Conservation (phyloP, 2,113 vertebrate genomes). For the Serilophus lunatus region DNA sequence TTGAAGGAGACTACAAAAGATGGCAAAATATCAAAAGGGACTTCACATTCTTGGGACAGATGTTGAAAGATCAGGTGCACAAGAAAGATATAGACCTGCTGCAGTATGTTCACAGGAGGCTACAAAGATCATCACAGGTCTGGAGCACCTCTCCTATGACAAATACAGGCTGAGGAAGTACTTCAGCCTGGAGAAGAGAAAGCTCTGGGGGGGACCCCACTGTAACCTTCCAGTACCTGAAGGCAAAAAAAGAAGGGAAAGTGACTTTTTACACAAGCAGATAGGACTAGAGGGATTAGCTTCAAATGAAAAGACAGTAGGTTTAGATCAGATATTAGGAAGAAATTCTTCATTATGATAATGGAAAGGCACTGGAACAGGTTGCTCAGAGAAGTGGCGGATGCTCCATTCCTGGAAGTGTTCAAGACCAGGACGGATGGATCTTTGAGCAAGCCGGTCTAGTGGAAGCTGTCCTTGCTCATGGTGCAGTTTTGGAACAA, state of each 20-base stretch:
- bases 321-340: background rate
- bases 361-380: background rate
- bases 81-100: background rate
- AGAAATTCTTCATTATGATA: background rate
- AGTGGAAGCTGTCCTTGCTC: background rate
- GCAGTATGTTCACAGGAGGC: background rate
- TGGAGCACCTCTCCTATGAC: background rate
- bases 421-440: rapidly evolving
- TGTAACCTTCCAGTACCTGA: background rate
- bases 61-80: rapidly evolving
- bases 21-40: background rate
- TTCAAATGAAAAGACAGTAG: background rate
- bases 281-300: background rate
- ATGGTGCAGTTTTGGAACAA: background rate
- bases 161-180: background rate
- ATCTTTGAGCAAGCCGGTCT: too few relatives aligned
- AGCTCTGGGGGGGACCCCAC: background rate
- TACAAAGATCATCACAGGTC: background rate
- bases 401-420: too few relatives aligned
- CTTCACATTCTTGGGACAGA: background rate
- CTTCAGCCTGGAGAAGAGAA: background rate
- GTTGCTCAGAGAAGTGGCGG: background rate
- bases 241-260: background rate
- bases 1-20: background rate
- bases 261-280: background rate